Conservation (phyloP, 2,888 invertebrate species). For the Ariolimax columbianus region DNA sequence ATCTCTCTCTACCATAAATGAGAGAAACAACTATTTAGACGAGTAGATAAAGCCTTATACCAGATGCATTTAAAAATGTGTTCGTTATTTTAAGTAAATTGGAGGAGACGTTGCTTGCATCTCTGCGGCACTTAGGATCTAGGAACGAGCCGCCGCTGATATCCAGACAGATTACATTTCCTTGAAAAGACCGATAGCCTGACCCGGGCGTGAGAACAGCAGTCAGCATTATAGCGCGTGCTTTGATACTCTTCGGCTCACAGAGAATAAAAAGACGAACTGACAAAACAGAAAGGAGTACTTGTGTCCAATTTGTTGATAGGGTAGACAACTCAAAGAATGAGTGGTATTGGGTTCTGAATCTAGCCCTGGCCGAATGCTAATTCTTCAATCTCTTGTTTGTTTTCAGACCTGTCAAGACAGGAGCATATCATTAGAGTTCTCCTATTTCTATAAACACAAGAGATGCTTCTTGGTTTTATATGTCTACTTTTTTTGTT, state of each 20-base stretch:
- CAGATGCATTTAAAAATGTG: too few species aligned
- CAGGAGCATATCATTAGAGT: not conserved
- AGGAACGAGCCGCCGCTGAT: not conserved
- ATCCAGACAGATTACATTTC: not conserved
- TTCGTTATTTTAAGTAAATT: too few species aligned
- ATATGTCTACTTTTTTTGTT: not conserved
- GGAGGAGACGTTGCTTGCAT: too few species aligned
- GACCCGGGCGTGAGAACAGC: not conserved
- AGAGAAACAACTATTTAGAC: too few species aligned
- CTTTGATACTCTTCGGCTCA: not conserved
- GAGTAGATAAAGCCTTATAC: too few species aligned
- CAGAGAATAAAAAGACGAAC: not conserved
- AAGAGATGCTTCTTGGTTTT: not conserved
- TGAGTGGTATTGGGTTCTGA: not conserved
- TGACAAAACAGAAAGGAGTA: not conserved
- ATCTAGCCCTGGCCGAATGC: not conserved
- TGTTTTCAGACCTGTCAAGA: not conserved
- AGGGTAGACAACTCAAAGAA: not conserved
- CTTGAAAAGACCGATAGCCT: not conserved
- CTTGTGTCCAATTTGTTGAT: not conserved
- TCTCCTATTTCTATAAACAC: not conserved
- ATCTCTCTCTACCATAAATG: too few species aligned
- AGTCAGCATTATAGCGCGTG: not conserved
- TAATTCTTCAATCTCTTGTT: not conserved
- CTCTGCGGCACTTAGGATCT: not conserved